phyloP scores from a whole-genome alignment of 2,888 invertebrate genomes.

The Criorhina ranunculi region DNA sequence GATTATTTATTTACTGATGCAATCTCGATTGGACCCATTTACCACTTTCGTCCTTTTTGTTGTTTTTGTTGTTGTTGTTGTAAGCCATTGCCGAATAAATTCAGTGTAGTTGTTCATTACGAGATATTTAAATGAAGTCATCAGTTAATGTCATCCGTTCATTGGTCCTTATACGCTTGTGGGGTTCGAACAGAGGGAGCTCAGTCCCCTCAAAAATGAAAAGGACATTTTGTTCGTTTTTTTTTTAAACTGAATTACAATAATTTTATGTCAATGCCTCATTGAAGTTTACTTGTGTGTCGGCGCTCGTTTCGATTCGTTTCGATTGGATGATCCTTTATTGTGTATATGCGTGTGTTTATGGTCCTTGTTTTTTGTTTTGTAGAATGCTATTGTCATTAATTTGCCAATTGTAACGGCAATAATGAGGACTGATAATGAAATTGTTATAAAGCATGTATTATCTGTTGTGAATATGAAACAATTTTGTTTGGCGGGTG shows the following conservation, averaged over 20 bases:
- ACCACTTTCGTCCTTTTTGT: constrained; percentile 17
- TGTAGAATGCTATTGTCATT: constrained; percentile 23
- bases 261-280: constrained; percentile 45
- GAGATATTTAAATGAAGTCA: constrained; percentile 57
- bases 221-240: constrained; percentile 2
- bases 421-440: constrained; percentile 51
- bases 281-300: constrained; percentile 29
- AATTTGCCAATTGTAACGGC: constrained; percentile 47
- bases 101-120: constrained; percentile 42
- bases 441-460: constrained; percentile 33
- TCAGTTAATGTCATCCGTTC: constrained; percentile 39
- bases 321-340: background rate
- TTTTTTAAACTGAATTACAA: constrained; percentile 35
- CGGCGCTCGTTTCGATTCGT: background rate
- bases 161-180: background rate
- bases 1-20: constrained; percentile 47
- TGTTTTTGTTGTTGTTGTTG: too few species aligned
- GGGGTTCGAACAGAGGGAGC: background rate
- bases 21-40: constrained; percentile 35
- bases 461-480: constrained; percentile 43
- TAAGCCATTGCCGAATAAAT: constrained; percentile 22
- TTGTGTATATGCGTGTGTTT: background rate
- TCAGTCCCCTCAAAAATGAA: constrained; percentile 6
- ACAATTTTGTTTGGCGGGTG: constrained; percentile 28
- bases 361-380: constrained; percentile 3